Conservation (phyloP, 2,888 invertebrate genomes). For the Baccha elongata region DNA sequence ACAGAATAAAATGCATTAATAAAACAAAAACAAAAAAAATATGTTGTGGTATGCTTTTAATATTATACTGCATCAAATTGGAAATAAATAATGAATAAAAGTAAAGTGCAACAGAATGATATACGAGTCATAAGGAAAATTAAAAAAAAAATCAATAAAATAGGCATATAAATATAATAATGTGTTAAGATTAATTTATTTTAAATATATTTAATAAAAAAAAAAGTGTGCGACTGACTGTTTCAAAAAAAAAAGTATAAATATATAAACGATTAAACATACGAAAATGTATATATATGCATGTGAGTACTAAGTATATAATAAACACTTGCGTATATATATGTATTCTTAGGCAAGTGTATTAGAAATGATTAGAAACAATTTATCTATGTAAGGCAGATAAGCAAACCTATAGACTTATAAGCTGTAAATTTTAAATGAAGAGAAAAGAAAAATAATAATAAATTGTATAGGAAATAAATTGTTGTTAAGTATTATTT, state of each 20-base stretch:
- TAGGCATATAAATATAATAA: conserved; percentile 36
- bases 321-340: conserved; percentile 46
- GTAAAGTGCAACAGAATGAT: conserved; percentile 47
- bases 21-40: conserved; percentile 25
- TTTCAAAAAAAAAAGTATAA: conserved; percentile 51
- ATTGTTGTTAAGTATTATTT: conserved; percentile 74
- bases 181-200: conserved; percentile 63
- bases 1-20: conserved; percentile 20
- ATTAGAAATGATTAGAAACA: conserved; percentile 66
- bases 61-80: conserved; percentile 57
- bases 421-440: conserved; percentile 67
- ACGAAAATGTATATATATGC: conserved; percentile 55
- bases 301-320: conserved; percentile 32
- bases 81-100: conserved; percentile 33
- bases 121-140: conserved; percentile 51
- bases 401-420: conserved; percentile 72
- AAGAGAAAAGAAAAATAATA: conserved; percentile 52
- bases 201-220: conserved; percentile 49
- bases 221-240: conserved; percentile 72
- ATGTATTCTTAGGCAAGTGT: conserved; percentile 55
- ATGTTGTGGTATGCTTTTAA: conserved; percentile 68
- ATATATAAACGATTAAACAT: conserved; percentile 43
- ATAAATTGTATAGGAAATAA: conserved; percentile 69
- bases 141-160: conserved; percentile 1
- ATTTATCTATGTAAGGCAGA: conserved; percentile 66